phyloP scores from a whole-genome alignment of 2,113 vertebrate species.

The Ondatra zibethicus region DNA sequence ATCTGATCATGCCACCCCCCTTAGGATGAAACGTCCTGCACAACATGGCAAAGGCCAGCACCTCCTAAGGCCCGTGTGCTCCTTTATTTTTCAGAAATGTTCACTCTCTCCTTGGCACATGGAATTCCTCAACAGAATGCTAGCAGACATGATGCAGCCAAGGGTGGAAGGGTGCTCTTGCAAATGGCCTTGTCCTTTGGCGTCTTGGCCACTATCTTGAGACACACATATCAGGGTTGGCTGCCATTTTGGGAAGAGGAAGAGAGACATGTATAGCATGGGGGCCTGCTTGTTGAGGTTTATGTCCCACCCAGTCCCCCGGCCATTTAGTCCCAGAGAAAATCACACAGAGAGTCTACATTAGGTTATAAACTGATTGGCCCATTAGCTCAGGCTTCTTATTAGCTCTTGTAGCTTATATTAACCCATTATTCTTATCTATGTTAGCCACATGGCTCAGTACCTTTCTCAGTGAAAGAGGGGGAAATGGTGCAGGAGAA shows the following conservation, averaged over 20 bases:
- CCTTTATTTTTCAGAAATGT: neutral
- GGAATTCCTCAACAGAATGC: neutral
- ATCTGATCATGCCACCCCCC: neutral
- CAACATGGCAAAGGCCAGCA: neutral
- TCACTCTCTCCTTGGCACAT: neutral
- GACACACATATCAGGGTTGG: neutral
- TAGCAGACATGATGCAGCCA: neutral
- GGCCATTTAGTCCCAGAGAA: too few species aligned
- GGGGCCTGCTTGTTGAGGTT: too few species aligned
- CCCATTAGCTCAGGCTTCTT: too few species aligned
- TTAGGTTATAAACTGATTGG: too few species aligned
- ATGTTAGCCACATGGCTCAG: too few species aligned
- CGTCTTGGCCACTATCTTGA: neutral
- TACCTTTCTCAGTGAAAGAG: too few species aligned
- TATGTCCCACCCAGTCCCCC: too few species aligned
- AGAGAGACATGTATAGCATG: neutral
- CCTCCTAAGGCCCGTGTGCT: neutral
- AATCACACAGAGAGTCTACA: too few species aligned
- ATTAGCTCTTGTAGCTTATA: too few species aligned
- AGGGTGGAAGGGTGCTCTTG: neutral
- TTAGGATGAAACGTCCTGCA: neutral
- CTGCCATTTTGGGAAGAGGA: neutral
- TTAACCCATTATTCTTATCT: too few species aligned
- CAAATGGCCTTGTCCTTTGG: neutral
- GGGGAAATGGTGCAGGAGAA: too few species aligned